Percentiles rank a stretch among this genome's conserved stretches.
phyloP scores from a whole-genome alignment of 2,888 invertebrate species.

The Drosophila nr. perissopoda region DNA sequence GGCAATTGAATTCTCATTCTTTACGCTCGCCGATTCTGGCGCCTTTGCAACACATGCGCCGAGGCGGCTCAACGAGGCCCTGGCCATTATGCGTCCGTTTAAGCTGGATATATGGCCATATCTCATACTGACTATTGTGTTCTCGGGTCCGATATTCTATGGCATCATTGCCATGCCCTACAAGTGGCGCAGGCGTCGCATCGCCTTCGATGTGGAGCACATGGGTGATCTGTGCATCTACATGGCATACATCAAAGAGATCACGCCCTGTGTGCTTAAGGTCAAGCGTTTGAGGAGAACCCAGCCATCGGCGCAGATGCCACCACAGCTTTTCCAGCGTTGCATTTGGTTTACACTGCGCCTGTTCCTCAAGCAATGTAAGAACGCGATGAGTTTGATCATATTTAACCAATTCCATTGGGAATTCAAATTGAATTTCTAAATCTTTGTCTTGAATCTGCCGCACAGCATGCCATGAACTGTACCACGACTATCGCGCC shows the following conservation, averaged over 20 bases:
- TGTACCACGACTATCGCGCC: conserved; percentile 88
- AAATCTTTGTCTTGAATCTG: neutral
- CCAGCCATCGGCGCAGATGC: conserved; percentile 60
- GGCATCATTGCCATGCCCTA: conserved; percentile 88
- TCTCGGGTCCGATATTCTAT: conserved; percentile 90
- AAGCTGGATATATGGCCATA: conserved; percentile 91
- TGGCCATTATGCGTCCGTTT: conserved; percentile 90
- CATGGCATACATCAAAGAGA: conserved; percentile 82
- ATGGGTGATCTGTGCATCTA: conserved; percentile 61
- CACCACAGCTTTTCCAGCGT: conserved; percentile 85
- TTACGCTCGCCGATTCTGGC: conserved; percentile 91
- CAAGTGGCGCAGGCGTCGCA: conserved; percentile 60
- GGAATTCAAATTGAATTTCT: neutral
- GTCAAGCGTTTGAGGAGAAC: conserved; percentile 36
- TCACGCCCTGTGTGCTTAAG: conserved; percentile 69
- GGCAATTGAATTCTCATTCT: conserved; percentile 91
- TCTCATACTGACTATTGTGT: conserved; percentile 87
- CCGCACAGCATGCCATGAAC: conserved; percentile 83
- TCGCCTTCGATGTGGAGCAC: conserved; percentile 51
- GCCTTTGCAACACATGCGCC: conserved; percentile 92
- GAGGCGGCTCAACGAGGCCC: conserved; percentile 89
- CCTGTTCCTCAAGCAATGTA: conserved; percentile 90
- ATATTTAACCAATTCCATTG: neutral
- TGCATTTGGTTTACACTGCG: conserved; percentile 91
- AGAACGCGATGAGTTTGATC: conserved; percentile 61